Evolutionary conservation across 2,888 invertebrate species (phyloP).

Genomic region (Platycnemis pennipes): DNA sequence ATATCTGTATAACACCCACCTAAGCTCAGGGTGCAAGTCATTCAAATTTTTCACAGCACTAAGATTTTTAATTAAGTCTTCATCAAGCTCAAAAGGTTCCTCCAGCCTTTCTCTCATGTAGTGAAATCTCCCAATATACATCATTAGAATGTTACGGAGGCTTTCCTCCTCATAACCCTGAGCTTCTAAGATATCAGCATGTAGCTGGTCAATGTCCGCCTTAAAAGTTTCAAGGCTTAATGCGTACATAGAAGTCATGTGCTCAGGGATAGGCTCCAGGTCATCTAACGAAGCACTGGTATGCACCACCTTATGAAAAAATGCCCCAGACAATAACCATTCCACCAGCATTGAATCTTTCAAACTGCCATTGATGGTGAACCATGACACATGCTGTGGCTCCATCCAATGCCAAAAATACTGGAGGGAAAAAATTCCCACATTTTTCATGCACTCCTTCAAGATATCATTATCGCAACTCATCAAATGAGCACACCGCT

Average conservation of each 20-base stretch:
- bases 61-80: background rate
- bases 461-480: background rate
- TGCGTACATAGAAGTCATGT: background rate
- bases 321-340: constrained; percentile 26
- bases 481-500: background rate
- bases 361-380: background rate
- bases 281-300: background rate
- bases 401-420: background rate
- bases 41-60: constrained; percentile 49
- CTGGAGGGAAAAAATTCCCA: background rate
- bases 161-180: background rate
- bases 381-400: background rate
- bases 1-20: constrained; percentile 71
- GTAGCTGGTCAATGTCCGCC: background rate
- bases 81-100: background rate
- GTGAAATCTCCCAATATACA: background rate
- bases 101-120: background rate
- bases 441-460: background rate
- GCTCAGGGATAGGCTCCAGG: background rate
- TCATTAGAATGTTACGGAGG: background rate
- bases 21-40: constrained; percentile 51
- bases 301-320: background rate
- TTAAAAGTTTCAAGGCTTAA: background rate
- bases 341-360: constrained; percentile 5
- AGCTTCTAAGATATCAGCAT: background rate